Conservation (phyloP, 1,140 invertebrate species). For the Lycorma delicatula region DNA sequence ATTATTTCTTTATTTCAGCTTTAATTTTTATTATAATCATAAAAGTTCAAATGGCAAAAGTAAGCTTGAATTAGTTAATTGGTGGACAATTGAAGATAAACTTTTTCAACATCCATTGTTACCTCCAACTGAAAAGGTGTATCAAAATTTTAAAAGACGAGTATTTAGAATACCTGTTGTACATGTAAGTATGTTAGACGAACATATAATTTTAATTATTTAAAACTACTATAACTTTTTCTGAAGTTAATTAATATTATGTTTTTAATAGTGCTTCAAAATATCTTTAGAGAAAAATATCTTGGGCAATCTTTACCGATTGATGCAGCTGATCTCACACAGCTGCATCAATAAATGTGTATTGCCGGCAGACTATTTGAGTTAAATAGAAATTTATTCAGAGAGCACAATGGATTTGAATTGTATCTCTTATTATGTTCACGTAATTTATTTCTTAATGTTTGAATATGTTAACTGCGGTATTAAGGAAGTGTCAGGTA, state of each 20-base stretch:
- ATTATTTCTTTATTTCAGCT: no score
- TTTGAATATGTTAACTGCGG: no score
- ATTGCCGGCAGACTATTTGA: no score
- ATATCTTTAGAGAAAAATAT: no score
- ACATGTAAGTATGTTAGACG: constrained; percentile 43
- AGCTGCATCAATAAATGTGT: no score
- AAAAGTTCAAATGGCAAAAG: constrained; percentile 43
- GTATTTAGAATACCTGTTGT: constrained; percentile 54
- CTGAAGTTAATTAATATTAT: neutral
- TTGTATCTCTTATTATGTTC: no score
- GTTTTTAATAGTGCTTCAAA: neutral
- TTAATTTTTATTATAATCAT: constrained; percentile 58
- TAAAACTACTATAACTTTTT: neutral
- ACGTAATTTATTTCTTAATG: no score
- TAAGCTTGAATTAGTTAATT: constrained; percentile 51
- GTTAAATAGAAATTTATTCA: no score
- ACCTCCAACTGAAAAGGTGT: constrained; percentile 46
- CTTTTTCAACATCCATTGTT: constrained; percentile 52
- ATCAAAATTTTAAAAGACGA: constrained; percentile 50
- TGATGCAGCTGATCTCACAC: no score
- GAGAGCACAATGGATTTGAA: no score
- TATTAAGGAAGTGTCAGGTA: no score
- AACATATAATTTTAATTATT: neutral
- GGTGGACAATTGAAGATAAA: constrained; percentile 49
- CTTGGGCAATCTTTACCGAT: no score